Base-by-base conservation (phyloP, 2,797 vertebrate species). In the Lagorchestes hirsutus region DNA sequence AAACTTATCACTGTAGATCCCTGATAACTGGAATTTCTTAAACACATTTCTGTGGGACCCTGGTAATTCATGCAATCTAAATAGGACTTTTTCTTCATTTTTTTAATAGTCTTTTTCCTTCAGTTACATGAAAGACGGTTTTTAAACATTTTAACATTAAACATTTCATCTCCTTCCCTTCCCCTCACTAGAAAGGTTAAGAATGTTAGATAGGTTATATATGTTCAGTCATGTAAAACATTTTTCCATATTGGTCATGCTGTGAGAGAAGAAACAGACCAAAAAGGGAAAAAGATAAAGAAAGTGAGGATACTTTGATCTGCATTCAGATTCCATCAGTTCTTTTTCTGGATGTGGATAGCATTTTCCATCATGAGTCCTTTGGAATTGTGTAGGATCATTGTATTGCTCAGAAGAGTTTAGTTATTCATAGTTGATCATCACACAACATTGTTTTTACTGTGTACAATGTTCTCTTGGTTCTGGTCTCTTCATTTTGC, bases 1-100 rank as follows among this genome's bases (percentile, higher is more conserved):
- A 27, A 46, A 62, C 90, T 96, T 95, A 96, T 95, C 91, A 90
- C 50, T 58, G 93, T 46, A 92, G 96, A 97, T 46, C 67, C 8
- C n/a, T 40, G 67, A 82, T 24, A 40, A 74, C 5, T 5, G 40
- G 34, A 40, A 40, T 40, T 74, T 74, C 34, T 74, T n/a, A n/a
- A 74, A 74, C 67, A 40, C 18, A 22, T 46, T 82, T 82, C 18
- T 24, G n/a, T 82, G n/a, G 67, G 40, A 40, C n/a, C 6, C n/a
- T 40, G n/a, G 16, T 82, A 18, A 82, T 46, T 8, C 6, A 12
- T 46, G 40, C 24, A 87, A 46, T 87, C 74, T 87, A 50, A 82
- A 50, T 87, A 50, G 40, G 9, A 50, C 40, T 12, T 87, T 87
- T 8, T 46, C 9, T 82, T 82, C 8, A 3, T 82, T 62, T 34